Base-by-base conservation (phyloP, 1,140 invertebrate species). In the Leptestheria dahalacensis region DNA sequence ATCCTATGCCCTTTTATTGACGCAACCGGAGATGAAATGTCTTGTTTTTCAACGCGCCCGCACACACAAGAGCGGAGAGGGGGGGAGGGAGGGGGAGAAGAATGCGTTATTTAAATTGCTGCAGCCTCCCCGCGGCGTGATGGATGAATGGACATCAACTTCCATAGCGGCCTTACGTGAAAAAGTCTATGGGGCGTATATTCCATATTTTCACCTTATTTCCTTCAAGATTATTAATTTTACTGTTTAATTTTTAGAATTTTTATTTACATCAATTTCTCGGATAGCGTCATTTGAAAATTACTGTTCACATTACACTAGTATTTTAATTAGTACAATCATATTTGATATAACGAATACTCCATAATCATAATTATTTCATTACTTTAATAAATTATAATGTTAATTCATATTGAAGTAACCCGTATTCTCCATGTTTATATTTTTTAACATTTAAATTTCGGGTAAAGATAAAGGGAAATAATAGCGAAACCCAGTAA, bases 291-390 rank as follows among this genome's bases (percentile, higher is more conserved):
- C n/a, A n/a, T n/a, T n/a, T n/a, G n/a, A n/a, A n/a, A n/a, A n/a
- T n/a, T n/a, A n/a, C n/a, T n/a, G n/a, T n/a, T n/a, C n/a, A n/a
- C n/a, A n/a, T n/a, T n/a, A n/a, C n/a, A n/a, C n/a, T n/a, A n/a
- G n/a, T n/a, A n/a, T n/a, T n/a, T n/a, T n/a, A n/a, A n/a, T n/a
- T n/a, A n/a, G n/a, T n/a, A n/a, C n/a, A n/a, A n/a, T n/a, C n/a
- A n/a, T n/a, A n/a, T 25, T 21, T 20, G 49, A 18, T 52, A 26
- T 23, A 23, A 52, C 6, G 25, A 51, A n/a, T 51, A 51, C 49
- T 3, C 20, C 25, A 2, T 15, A 61, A 9, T 60, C 23, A 48
- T 10, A 61, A 61, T 58, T 11, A 11, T n/a, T 21, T 58, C 51
- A 21, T 54, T 25, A 29, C 15, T 15, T 18, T 9, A 55, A 12